A percentile compares a stretch with the other conserved stretches of the same genome.
These are phyloP conservation scores for Lasiurus cinereus DNA, from an alignment of 2,113 vertebrate species.

Conservation along the genomic window DNA sequence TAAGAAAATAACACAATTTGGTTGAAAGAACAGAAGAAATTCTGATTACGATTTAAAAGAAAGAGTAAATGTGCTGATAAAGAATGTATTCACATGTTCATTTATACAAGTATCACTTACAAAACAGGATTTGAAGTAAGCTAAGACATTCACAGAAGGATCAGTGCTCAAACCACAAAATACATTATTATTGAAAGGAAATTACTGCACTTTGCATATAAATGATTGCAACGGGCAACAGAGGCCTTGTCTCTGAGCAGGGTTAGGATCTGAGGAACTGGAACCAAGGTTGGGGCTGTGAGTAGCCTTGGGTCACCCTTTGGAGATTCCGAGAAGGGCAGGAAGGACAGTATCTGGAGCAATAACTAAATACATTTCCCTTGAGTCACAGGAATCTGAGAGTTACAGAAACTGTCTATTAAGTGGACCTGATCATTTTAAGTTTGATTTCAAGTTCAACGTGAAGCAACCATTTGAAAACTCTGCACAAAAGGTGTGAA, in stretches of 20 bases:
- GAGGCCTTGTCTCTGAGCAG: background rate
- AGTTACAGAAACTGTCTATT: background rate
- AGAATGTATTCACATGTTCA: background rate
- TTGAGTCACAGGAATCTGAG: background rate
- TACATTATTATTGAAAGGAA: background rate
- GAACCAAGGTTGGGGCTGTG: background rate
- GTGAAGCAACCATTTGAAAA: background rate
- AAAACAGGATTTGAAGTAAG: background rate
- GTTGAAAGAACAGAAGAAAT: background rate
- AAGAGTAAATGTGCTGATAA: background rate
- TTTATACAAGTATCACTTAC: background rate
- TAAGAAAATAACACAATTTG: background rate
- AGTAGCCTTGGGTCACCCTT: background rate
- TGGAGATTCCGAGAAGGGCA: background rate
- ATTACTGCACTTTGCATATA: background rate
- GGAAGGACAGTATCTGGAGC: background rate
- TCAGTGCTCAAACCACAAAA: background rate
- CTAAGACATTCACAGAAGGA: background rate
- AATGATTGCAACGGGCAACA: background rate
- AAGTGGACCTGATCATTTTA: background rate
- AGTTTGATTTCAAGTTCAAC: background rate
- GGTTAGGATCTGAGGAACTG: background rate
- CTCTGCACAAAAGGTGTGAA: background rate
- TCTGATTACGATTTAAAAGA: background rate
- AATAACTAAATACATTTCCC: accelerated